Base-by-base conservation (phyloP, 2,113 vertebrate genomes). In the Campylorhamphus procurvoides region DNA sequence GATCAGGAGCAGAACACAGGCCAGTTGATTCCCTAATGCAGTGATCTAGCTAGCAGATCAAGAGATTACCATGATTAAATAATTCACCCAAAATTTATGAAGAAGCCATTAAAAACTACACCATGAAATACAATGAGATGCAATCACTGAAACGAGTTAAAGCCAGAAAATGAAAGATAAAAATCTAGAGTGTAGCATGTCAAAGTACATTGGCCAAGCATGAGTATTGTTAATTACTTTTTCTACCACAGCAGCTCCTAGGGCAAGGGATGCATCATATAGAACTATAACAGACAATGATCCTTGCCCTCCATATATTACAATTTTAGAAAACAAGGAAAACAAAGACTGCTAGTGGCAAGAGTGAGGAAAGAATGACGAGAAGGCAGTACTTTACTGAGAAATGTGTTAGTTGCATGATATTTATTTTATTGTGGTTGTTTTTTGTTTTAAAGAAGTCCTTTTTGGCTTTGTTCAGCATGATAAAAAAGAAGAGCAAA, bases 61-160 rank as follows among this genome's bases (percentile, higher is more conserved):
- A 59, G 93, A 86, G 79, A 94, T 77, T 88, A 88, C 37, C 52
- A 40, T 1, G 13, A 90, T 75, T 88, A 93, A 85, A 85, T 84
- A 86, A 94, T 84, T 72, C 72, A 68, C 22, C 47, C 59, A 35
- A 93, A 80, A 95, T 86, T 89, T 86, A 90, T 88, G 69, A 93
- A 88, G 79, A 93, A 94, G 47, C 28, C 76, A 84, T 94, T 94
- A 86, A 95, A 93, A 90, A 73, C 93, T 95, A 86, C 60, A 94
- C 75, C 44, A 87, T 94, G 94, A 93, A 95, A 93, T 78, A 88
- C 55, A 93, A 94, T 90, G 83, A 75, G 60, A 93, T 92, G 78
- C n/a, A 95, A 75, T 77, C 78, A 84, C 35, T 88, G 74, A 88
- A 94, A 78, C 40, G 35, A 93, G 68, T 75, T 84, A 91, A 94